Conservation (phyloP, 2,888 invertebrate species). For the Phlogophora meticulosa region DNA sequence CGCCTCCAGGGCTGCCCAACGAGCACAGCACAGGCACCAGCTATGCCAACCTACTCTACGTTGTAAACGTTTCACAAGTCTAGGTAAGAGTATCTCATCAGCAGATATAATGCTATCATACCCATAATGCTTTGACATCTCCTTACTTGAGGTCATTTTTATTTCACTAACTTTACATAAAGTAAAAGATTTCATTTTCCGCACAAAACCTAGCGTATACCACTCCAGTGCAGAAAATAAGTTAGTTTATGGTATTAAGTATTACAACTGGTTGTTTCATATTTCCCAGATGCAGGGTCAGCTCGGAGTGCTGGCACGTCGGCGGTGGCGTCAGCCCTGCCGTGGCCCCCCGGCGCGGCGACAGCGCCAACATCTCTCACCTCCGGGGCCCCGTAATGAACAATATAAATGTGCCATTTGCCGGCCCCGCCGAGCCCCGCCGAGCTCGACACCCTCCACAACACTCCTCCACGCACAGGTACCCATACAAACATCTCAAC, state of each 20-base stretch:
- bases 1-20: slow-evolving; percentile 75
- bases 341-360: slow-evolving; percentile 80
- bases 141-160: background rate
- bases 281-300: slow-evolving; percentile 30
- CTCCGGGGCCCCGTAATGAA: slow-evolving; percentile 86
- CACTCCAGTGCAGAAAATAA: background rate
- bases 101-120: background rate
- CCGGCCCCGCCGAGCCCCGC: slow-evolving; percentile 59
- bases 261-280: slow-evolving; percentile 1
- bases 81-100: background rate
- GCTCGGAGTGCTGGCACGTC: background rate
- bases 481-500: slow-evolving; percentile 18
- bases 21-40: background rate
- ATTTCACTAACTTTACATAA: background rate
- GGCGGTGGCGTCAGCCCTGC: slow-evolving; percentile 74
- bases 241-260: background rate
- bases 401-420: slow-evolving; percentile 89
- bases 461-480: slow-evolving; percentile 51
- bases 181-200: background rate
- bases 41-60: background rate
- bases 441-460: slow-evolving; percentile 55
- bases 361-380: slow-evolving; percentile 90
- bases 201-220: background rate
- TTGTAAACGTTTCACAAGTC: background rate
- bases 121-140: no score